Conservation (phyloP, 2,888 invertebrate genomes). For the Pimpla rufipes region DNA sequence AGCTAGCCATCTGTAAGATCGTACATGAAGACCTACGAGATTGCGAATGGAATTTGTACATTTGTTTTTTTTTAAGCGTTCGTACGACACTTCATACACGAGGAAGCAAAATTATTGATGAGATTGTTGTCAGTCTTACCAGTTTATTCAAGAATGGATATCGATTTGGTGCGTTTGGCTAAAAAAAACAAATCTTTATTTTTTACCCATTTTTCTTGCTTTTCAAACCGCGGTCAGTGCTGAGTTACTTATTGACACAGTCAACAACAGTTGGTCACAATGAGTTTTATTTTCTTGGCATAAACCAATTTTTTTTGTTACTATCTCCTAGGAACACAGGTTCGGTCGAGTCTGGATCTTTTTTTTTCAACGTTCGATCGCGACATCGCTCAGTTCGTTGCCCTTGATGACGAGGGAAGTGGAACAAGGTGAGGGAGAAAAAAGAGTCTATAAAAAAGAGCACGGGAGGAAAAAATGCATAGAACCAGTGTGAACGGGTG, state of each 20-base stretch:
- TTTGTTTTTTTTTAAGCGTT: not conserved
- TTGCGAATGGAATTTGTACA: not conserved
- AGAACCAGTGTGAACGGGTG: slow-evolving; percentile 37
- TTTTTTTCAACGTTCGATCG: slow-evolving; percentile 50
- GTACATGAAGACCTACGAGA: not conserved
- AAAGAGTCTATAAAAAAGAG: slow-evolving; percentile 39
- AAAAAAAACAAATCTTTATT: too few species aligned
- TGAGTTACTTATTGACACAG: too few species aligned
- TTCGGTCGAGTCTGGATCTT: not conserved
- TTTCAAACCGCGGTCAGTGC: too few species aligned
- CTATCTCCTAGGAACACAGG: not conserved
- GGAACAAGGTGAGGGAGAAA: slow-evolving; percentile 58
- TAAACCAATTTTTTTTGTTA: not conserved
- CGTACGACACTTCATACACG: not conserved
- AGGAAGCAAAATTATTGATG: not conserved
- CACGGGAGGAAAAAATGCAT: slow-evolving; percentile 32
- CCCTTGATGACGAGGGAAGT: slow-evolving; percentile 61
- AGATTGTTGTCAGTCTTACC: not conserved
- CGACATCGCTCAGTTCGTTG: slow-evolving; percentile 61
- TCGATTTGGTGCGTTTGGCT: too few species aligned
- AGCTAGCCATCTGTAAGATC: not conserved
- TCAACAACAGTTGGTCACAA: too few species aligned
- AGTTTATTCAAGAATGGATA: too few species aligned
- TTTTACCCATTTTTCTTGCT: too few species aligned
- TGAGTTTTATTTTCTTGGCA: too few species aligned